Conservation (phyloP, 1,140 invertebrate species). For the Diabrotica virgifera region DNA sequence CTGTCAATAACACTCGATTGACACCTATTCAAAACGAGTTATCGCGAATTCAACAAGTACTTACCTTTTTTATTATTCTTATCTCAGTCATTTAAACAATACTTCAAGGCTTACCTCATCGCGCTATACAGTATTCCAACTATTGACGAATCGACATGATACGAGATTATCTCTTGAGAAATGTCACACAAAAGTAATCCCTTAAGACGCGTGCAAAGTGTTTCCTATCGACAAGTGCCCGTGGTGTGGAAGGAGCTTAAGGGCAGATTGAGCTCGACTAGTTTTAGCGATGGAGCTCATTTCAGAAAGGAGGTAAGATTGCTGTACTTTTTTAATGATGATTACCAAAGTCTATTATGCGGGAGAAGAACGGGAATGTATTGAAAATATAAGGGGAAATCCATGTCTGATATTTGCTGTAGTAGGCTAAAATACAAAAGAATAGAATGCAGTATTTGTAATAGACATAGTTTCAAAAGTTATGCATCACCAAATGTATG, state of each 20-base stretch:
- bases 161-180: conserved; percentile 4
- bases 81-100: not conserved
- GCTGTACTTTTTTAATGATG: no score
- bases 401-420: no score
- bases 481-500: no score
- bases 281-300: not conserved
- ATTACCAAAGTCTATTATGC: no score
- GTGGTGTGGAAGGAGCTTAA: conserved; percentile 1
- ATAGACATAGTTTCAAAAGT: no score
- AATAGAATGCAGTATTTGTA: no score
- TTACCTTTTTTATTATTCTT: not conserved
- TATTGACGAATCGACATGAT: conserved; percentile 10
- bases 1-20: not conserved
- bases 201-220: not conserved
- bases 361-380: no score
- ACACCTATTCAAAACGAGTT: not conserved
- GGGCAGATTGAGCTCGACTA: not conserved
- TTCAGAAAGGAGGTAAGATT: conserved; percentile 6
- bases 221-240: conserved; percentile 1
- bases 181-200: conserved; percentile 17
- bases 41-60: not conserved
- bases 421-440: no score
- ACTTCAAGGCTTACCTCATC: not conserved
- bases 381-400: no score
- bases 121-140: not conserved